These are phyloP conservation scores for Mohoua ochrocephala DNA, from an alignment of 2,113 vertebrate genomes.

Conservation along the genomic window DNA sequence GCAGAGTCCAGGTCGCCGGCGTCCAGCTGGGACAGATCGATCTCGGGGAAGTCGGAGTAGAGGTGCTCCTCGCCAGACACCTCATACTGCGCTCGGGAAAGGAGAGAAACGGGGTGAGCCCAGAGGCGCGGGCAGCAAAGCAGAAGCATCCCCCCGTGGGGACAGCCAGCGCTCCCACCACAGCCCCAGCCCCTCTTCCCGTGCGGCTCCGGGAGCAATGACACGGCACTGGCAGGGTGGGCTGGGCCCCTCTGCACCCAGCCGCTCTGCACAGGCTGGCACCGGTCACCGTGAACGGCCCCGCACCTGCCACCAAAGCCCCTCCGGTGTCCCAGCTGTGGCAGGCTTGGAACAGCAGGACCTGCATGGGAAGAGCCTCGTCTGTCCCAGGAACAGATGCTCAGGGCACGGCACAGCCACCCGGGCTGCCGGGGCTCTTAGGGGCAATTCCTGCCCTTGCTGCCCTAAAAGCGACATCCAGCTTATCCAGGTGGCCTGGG, in stretches of 20 bases:
- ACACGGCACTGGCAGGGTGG: rapidly evolving
- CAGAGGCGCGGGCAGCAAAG: neutral
- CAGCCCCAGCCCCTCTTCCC: neutral
- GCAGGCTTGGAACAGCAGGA: neutral
- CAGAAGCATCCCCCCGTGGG: neutral
- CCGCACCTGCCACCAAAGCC: neutral
- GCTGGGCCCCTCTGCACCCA: neutral
- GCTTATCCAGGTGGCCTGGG: neutral
- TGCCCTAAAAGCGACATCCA: neutral
- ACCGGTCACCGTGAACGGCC: neutral
- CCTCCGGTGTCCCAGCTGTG: rapidly evolving
- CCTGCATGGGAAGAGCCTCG: rapidly evolving
- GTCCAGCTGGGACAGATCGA: slow-evolving; percentile 96
- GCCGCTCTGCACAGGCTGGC: neutral
- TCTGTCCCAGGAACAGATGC: rapidly evolving
- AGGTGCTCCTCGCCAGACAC: slow-evolving; percentile 88
- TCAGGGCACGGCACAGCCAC: neutral
- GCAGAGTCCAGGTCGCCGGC: slow-evolving; percentile 90
- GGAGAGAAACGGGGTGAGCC: slow-evolving; percentile 20
- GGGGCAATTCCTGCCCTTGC: neutral
- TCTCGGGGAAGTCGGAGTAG: slow-evolving; percentile 92
- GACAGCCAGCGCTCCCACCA: rapidly evolving
- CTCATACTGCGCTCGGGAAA: slow-evolving; percentile 74
- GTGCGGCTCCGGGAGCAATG: neutral
- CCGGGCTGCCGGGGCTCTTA: neutral